phyloP scores from a whole-genome alignment of 2,888 invertebrate genomes.

The Epirrhoe alternata region DNA sequence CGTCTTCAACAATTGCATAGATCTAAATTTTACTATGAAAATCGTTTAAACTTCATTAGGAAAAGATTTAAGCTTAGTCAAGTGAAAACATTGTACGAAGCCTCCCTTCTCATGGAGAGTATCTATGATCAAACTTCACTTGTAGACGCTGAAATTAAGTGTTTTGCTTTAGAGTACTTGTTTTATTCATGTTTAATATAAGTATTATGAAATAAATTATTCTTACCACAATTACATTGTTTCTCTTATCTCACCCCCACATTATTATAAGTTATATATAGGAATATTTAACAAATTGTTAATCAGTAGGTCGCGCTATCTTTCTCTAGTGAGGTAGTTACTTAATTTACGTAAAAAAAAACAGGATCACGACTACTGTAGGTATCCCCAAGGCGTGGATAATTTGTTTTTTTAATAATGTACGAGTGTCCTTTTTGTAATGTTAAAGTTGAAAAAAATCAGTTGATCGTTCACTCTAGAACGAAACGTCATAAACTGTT shows the following conservation, averaged over 20 bases:
- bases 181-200: slow-evolving; percentile 5
- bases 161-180: slow-evolving; percentile 6
- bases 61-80: slow-evolving; percentile 9
- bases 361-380: too few relatives aligned
- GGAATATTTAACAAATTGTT: too few relatives aligned
- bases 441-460: neutral
- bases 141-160: slow-evolving; percentile 7
- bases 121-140: slow-evolving; percentile 9
- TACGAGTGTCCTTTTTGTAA: slow-evolving; percentile 3
- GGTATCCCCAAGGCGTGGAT: too few relatives aligned
- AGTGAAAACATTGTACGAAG: slow-evolving; percentile 12
- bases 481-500: slow-evolving; percentile 29
- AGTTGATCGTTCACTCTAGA: slow-evolving; percentile 12
- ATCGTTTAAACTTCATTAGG: neutral
- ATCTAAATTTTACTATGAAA: slow-evolving; percentile 8
- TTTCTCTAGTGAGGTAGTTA: too few relatives aligned
- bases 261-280: too few relatives aligned
- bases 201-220: slow-evolving; percentile 7
- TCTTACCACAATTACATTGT: neutral
- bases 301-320: too few relatives aligned
- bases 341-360: too few relatives aligned
- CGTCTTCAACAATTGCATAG: slow-evolving; percentile 7
- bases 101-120: slow-evolving; percentile 2
- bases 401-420: too few relatives aligned
- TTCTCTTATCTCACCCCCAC: neutral